Evolutionary conservation across 2,888 invertebrate species (phyloP), one percentile per base, ranked within the genome.

Genomic region (Amblyteles armatorius): DNA sequence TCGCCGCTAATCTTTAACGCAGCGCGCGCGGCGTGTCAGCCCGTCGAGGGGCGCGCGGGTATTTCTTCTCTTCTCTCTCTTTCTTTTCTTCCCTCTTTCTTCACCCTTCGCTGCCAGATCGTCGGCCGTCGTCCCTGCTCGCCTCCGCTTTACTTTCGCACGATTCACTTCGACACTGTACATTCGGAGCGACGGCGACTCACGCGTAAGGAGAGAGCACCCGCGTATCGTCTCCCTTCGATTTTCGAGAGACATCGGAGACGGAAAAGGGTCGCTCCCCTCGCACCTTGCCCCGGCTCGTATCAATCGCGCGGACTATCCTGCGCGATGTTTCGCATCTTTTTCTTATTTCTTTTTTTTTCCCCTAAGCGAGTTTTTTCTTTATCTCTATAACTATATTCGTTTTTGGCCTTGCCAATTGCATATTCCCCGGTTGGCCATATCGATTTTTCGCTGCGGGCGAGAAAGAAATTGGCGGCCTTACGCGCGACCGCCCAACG

Each of bases 1-100:
- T 74, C 77, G 69, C 79, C 74, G 79, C 82, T 76, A 85, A 87
- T 87, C 84, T 86, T 86, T 86, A 87, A 82, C 80, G 83, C 76
- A 22, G 72, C 80, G 78, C 81, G 85, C 73, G 83, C 82, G 80
- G 84, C 82, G 81, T 85, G 87, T 87, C 86, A 84, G 69, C 79
- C 77, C 78, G 84, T 82, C 84, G 65, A 57, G 65, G 36, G 74
- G 79, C 73, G 74, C 74, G 71, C 76, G 57, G 67, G 55, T 16
- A 57, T 80, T 78, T 73, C 55, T 85, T 76, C 52, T 16, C 22
- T 13, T 60, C 26, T 73, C 16, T n/a, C 67, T 26, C 13, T 44
- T 44, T 22, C n/a, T 22, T 22, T 48, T 52, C 50, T 52, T 52
- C 50, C 1, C n/a, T 52, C n/a, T 52, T 52, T 52, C 50, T 40